Evolutionary conservation across 2,888 invertebrate genomes (phyloP).

Genomic region (Melitaea athalia): DNA sequence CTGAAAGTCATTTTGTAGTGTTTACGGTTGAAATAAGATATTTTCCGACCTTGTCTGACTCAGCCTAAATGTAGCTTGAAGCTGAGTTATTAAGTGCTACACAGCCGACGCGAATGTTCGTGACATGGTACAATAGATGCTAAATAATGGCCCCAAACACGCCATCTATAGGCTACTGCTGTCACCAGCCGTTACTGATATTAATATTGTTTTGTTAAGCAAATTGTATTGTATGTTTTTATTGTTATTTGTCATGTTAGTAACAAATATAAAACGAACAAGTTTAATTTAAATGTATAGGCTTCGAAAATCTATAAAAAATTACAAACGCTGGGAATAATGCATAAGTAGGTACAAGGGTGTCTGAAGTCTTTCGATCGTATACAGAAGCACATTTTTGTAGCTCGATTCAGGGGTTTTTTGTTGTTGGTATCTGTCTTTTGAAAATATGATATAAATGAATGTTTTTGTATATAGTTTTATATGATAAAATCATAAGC

Average conservation of each 20-base stretch:
- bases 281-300: background rate
- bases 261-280: background rate
- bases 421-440: too few relatives aligned
- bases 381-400: too few relatives aligned
- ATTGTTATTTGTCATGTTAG: constrained; percentile 6
- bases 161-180: constrained; percentile 28
- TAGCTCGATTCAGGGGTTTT: too few relatives aligned
- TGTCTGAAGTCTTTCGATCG: too few relatives aligned
- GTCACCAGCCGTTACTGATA: constrained; percentile 23
- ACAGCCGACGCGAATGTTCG: constrained; percentile 26
- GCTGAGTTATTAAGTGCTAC: constrained; percentile 26
- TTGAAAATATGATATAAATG: too few relatives aligned
- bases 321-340: too few relatives aligned
- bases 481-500: too few relatives aligned
- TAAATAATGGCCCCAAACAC: constrained; percentile 36
- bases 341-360: too few relatives aligned
- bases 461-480: too few relatives aligned
- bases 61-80: constrained; percentile 24
- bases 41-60: constrained; percentile 22
- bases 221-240: constrained; percentile 4
- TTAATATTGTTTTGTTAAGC: constrained; percentile 18
- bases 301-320: background rate
- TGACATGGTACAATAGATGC: constrained; percentile 29
- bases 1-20: background rate
- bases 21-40: constrained; percentile 10